A percentile compares a stretch with the other conserved stretches of the same genome.
Evolutionary conservation across 2,888 invertebrate genomes (phyloP).

Genomic region (Clusia tigrina): DNA sequence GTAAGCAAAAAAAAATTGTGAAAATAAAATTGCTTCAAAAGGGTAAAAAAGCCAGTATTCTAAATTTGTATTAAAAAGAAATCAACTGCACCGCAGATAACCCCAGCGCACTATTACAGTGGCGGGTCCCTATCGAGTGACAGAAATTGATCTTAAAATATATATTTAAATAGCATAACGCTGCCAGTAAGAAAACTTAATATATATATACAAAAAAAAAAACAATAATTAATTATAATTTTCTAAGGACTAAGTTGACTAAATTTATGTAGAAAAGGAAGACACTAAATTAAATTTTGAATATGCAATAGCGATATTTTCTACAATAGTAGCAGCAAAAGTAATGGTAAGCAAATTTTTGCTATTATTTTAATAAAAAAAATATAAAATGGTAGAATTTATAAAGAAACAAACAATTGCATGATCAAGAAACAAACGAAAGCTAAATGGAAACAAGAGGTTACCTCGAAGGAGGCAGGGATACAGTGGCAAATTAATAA

Average conservation of each 20-base stretch:
- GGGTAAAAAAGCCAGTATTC: constrained; percentile 33
- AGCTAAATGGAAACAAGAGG: too few species aligned
- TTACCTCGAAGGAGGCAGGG: too few species aligned
- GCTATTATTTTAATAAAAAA: constrained; percentile 46
- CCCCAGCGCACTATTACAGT: not conserved
- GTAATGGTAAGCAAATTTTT: constrained; percentile 41
- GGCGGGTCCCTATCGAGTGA: not conserved
- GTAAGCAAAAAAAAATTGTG: constrained; percentile 14
- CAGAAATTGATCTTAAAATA: not conserved
- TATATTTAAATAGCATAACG: constrained; percentile 41
- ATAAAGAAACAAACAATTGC: constrained; percentile 38
- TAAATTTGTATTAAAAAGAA: constrained; percentile 37
- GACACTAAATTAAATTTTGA: constrained; percentile 15
- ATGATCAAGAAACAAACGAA: constrained; percentile 36
- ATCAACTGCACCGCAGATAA: constrained; percentile 13
- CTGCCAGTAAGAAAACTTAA: constrained; percentile 49
- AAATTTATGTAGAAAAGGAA: constrained; percentile 28
- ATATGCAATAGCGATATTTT: constrained; percentile 51
- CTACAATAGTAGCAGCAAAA: constrained; percentile 38
- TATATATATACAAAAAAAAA: too few species aligned
- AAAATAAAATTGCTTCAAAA: constrained; percentile 30
- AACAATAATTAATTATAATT: constrained; percentile 54
- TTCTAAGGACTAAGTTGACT: constrained; percentile 23
- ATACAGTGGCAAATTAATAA: too few species aligned
- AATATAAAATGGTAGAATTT: constrained; percentile 34